Percentiles rank a stretch among this genome's conserved stretches.
Conservation (phyloP, 2,113 vertebrate species). For the Halichoerus grypus region DNA sequence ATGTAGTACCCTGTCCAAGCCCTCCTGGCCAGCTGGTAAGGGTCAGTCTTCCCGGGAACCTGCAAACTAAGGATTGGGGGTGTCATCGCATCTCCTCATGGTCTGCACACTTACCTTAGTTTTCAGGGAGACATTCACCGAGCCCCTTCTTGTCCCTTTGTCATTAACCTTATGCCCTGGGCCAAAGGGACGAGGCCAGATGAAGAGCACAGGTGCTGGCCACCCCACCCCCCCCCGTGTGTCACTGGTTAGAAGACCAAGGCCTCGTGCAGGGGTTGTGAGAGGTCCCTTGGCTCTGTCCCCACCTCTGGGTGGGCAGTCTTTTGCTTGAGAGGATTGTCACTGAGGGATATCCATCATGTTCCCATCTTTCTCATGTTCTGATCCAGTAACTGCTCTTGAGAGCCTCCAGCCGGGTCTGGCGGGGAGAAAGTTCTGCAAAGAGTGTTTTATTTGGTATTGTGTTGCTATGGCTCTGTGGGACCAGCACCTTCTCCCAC, state of each 20-base stretch:
- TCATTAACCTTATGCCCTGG: neutral
- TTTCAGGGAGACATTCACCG: neutral
- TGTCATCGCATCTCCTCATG: neutral
- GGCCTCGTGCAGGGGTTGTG: neutral
- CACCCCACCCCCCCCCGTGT: neutral
- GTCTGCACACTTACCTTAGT: no score
- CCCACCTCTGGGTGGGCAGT: neutral
- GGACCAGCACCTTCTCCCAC: neutral
- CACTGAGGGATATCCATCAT: neutral
- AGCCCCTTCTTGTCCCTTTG: neutral
- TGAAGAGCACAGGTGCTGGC: neutral
- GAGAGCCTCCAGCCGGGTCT: neutral
- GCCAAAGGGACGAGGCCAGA: neutral
- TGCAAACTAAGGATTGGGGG: neutral
- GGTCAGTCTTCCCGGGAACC: neutral
- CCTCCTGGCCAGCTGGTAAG: neutral
- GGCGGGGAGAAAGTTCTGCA: neutral
- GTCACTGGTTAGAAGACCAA: neutral
- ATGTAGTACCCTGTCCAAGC: neutral
- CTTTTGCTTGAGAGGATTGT: neutral
- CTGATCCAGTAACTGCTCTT: neutral
- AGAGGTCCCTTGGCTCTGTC: neutral
- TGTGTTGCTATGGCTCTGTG: accelerated
- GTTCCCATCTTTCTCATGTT: neutral
- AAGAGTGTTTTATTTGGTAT: neutral